Evolutionary conservation across 2,888 invertebrate genomes (phyloP).

Genomic region (Epirrhoe alternata): DNA sequence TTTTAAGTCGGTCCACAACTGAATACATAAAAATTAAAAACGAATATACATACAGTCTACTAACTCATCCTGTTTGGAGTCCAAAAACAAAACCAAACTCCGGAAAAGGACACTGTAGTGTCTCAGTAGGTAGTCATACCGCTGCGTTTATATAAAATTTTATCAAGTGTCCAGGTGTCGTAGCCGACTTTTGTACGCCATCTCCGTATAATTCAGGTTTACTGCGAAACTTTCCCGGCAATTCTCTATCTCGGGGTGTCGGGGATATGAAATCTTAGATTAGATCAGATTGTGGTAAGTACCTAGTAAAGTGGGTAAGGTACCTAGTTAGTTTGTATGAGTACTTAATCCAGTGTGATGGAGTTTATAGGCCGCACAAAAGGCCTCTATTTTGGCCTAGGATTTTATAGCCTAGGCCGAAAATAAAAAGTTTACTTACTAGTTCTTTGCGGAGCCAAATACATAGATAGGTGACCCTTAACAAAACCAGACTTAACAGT

Average conservation of each 20-base stretch:
- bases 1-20: too few relatives aligned
- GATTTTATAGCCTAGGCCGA: too few relatives aligned
- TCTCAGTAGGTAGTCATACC: too few relatives aligned
- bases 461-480: too few relatives aligned
- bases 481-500: too few relatives aligned
- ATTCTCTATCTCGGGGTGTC: background rate
- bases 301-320: background rate
- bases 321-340: background rate
- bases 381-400: background rate
- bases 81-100: too few relatives aligned
- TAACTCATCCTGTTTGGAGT: too few relatives aligned
- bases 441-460: too few relatives aligned
- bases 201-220: background rate
- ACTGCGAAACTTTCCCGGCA: background rate
- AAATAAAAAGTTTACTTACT: too few relatives aligned
- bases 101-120: too few relatives aligned
- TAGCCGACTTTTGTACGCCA: background rate
- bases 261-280: background rate
- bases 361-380: background rate
- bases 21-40: too few relatives aligned
- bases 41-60: too few relatives aligned
- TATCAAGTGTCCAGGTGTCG: background rate
- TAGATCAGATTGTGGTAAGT: background rate
- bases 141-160: background rate
- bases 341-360: background rate